Base-by-base conservation (phyloP, 2,888 invertebrate genomes). In the Anorthoa munda region DNA sequence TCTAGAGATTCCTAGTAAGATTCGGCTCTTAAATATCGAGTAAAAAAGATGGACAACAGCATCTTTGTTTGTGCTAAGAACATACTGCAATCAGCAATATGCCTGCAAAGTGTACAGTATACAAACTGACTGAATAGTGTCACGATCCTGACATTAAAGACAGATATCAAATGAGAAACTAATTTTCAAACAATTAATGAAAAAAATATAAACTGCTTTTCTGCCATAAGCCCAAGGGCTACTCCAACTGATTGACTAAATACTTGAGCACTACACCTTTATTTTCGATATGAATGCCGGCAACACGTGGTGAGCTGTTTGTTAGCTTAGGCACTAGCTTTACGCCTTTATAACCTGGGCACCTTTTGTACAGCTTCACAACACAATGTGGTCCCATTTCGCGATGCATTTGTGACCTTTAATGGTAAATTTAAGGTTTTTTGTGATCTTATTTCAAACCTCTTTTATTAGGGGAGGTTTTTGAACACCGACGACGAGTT, bases 171-270 rank as follows among this genome's bases (percentile, higher is more conserved):
- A 46, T 15, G 15, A 46, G 4, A 15, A 46, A 46, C 46, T 46
- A 13, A 13, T 13, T 48, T 17, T 48, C 17, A 48, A 48, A 4
- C 4, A 48, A 5, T 48, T 17, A 17, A 17, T 4, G 5, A 15
- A 5, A 48, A 48, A 15, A 0, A 48, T n/a, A 48, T 48, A 48
- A 58, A 59, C 53, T 70, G n/a, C 17, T n/a, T 69, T 72, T 72
- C 66, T 67, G 66, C 61, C 61, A 69, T 63, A 26, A 48, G 55
- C 58, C 73, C 70, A 60, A 71, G 63, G 1, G 66, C 59, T 39
- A 71, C 64, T 51, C 60, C 68, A 65, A 77, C 72, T 26, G 65
- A 61, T 15, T 50, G 48, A n/a, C 73, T 77, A 13, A 79, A 75
- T 1, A 79, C 66, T 21, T 75, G 72, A 0, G 75, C 31, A 66